Base-by-base conservation (phyloP, 1,140 invertebrate species). In the Drosophila tani region DNA sequence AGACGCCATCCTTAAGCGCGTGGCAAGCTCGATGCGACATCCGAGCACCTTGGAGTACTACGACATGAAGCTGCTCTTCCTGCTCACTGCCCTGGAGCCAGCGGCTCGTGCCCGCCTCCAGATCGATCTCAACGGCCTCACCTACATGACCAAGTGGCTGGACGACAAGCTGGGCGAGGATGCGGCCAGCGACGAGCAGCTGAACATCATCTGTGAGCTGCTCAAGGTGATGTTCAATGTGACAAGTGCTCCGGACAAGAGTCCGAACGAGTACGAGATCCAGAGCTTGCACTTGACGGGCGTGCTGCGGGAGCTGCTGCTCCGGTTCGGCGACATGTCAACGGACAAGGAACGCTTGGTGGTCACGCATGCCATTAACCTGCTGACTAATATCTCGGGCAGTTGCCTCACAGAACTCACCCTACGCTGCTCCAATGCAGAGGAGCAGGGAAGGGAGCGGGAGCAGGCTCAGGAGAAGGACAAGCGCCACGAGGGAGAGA, bases 161-260 rank as follows among this genome's bases (percentile, higher is more conserved):
- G 96, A 97, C 92, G 94, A 96, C 58, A 95, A 97, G 63, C 91
- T 97, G 24, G 94, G 94, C 57, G 94, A 95, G 79, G 55, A 50
- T 1, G 19, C 24, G 6, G 24, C 32, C 47, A 78, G 96, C 94
- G 95, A 96, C 90, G 92, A 94, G 50, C 94, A 97, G 87, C 94
- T 96, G 43, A 95, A 95, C 58, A 93, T 98, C 45, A 93, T 95
- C 27, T 96, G 95, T 93, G 98, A 99, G 94, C 95, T 97, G 75
- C 94, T 99, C 8, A 99, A 99, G 94, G 95, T 96, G 14, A 94
- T 99, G 65, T 99, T 98, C 91, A 99, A 98, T 93, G 93, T 99
- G 59, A 96, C 95, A n/a, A 94, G 96, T 21, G 92, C 93, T 66
- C 93, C 93, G 47, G 94, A 94, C 70, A 91, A 93, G 14, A 92